A percentile compares a stretch with the other conserved stretches of the same genome.
Conservation (phyloP, 2,797 vertebrate genomes). For the Rhinichthys osculus region DNA sequence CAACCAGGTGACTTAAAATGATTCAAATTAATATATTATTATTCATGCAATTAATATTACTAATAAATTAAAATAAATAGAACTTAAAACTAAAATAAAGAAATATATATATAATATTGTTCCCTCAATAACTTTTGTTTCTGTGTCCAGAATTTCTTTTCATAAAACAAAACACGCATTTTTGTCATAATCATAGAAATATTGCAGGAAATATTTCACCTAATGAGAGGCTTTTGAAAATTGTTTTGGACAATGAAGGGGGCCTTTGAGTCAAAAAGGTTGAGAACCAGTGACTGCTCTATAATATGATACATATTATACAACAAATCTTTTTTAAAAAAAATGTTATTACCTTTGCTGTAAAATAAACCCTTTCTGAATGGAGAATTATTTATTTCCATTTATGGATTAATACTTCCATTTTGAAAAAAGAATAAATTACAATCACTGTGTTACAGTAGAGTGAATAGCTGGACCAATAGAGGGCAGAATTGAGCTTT, state of each 20-base stretch:
- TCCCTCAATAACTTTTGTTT: no score
- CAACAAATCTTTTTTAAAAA: no score
- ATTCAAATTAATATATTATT: background rate
- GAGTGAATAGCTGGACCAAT: background rate
- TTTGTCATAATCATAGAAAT: no score
- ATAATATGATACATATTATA: background rate
- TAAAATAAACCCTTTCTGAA: background rate
- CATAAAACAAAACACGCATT: no score
- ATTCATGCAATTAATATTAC: background rate
- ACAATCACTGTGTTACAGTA: no score
- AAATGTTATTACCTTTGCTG: background rate
- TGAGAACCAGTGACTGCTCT: background rate
- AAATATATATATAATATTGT: background rate
- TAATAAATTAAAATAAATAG: background rate
- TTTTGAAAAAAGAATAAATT: background rate
- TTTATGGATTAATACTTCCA: background rate
- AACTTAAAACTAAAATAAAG: background rate
- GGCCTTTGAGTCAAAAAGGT: background rate
- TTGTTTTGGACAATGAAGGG: no score
- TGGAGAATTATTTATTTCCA: background rate
- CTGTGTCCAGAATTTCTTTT: no score
- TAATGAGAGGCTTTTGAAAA: no score
- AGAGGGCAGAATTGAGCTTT: conserved; percentile 42
- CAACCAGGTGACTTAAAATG: background rate
- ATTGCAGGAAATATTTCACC: background rate